Conservation (phyloP, 2,113 vertebrate genomes). For the Nothocercus julius region DNA sequence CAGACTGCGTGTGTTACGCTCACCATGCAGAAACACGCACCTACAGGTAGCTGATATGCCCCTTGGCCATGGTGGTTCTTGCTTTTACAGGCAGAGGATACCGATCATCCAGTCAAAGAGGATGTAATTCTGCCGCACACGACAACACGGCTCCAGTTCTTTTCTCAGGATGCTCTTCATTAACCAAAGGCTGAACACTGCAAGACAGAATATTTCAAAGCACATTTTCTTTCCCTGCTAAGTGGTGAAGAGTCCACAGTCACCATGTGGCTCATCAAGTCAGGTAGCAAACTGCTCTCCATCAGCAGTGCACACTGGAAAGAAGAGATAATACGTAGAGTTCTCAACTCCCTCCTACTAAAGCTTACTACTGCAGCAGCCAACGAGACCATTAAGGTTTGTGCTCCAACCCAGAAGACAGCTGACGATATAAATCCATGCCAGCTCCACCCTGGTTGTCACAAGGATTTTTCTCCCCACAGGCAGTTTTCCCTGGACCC, state of each 20-base stretch:
- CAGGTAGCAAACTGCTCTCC: conserved; percentile 60
- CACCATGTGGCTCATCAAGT: conserved; percentile 66
- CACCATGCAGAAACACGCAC: no score
- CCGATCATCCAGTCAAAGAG: not conserved
- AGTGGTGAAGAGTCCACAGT: conserved; percentile 70
- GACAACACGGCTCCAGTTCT: not conserved
- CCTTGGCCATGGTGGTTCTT: not conserved
- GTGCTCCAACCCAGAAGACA: not conserved
- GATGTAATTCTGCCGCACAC: not conserved
- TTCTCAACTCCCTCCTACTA: conserved; percentile 64
- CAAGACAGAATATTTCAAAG: not conserved
- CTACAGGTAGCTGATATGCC: not conserved
- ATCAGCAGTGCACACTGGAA: conserved; percentile 58
- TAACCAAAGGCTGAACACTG: not conserved
- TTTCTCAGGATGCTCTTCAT: not conserved
- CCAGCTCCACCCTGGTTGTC: not conserved
- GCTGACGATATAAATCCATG: no score
- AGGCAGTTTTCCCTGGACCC: not conserved
- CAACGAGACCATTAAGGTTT: conserved; percentile 73
- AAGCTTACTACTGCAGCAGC: conserved; percentile 66
- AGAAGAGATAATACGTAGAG: conserved; percentile 61
- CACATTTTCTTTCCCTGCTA: not conserved
- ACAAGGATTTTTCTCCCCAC: not conserved
- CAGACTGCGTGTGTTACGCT: not conserved
- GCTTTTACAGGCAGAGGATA: not conserved